Base-by-base conservation (phyloP, 2,113 vertebrate species). In the Procapra przewalskii region DNA sequence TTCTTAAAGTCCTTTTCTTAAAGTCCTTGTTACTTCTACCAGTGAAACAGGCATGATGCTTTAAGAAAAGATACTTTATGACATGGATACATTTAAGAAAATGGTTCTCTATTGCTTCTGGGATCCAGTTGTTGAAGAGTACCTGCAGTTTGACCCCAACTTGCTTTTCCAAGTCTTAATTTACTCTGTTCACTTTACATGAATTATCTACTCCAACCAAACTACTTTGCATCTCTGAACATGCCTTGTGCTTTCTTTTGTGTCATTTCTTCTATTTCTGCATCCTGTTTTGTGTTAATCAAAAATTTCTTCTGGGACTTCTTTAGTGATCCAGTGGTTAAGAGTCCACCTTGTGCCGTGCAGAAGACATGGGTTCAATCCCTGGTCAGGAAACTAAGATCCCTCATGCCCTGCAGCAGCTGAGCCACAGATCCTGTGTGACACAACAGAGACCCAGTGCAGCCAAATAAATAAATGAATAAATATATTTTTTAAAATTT, bases 141-240 rank as follows among this genome's bases (percentile, higher is more conserved):
- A 43, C 17, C 21, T 89, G 7, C 9, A 52, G 3, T 82, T 36
- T 89, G 50, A 40, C 36, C 21, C 48, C 7, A 77, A 29, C 14
- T 87, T 91, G 62, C 7, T 79, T 86, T 90, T 57, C 54, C 54
- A 96, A 88, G 40, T 64, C 95, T 90, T 87, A 97, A 62, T 40
- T 6, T 14, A 55, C 19, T n/a, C 25, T 52, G 8, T 96, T 91
- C 29, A 36, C 50, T 75, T 86, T 75, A 75, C 71, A 43, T 5
- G 79, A 93, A 40, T 29, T 40, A 3, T 87, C 5, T 71, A 1
- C 3, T 19, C 79, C 50, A 92, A 21, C 7, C 40, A 83, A 36
- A 80, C 43, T 80, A 5, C 2, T 55, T 64, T 59, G 25, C 5
- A 45, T 52, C 62, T 95, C n/a, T 91, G 33, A 83, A 36, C 12